These are phyloP conservation scores for Oceanodroma tethys DNA, from an alignment of 2,113 vertebrate genomes.

Conservation along the genomic window DNA sequence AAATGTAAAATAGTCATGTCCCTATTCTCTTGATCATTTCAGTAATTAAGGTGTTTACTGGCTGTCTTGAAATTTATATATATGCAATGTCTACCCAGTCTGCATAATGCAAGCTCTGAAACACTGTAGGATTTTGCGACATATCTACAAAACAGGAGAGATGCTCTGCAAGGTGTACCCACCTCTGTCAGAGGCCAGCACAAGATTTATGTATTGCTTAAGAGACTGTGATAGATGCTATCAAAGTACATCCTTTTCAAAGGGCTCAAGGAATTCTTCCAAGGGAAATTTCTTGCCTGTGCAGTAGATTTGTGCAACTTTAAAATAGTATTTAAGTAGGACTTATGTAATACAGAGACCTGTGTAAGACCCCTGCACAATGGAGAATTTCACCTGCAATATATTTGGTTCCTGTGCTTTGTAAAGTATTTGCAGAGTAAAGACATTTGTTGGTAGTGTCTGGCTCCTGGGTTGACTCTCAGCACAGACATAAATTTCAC, in stretches of 20 bases:
- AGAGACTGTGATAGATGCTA: slow-evolving; percentile 28
- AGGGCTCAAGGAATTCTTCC: slow-evolving; percentile 27
- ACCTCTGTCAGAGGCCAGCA: not conserved
- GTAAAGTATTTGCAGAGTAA: slow-evolving; percentile 3
- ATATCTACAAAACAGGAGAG: not conserved
- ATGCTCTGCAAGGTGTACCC: not conserved
- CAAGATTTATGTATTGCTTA: slow-evolving; percentile 38
- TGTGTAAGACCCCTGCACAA: slow-evolving; percentile 26
- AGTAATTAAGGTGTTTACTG: not conserved
- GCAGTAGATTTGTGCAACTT: slow-evolving; percentile 30
- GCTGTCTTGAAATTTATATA: not conserved
- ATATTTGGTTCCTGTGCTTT: slow-evolving; percentile 25
- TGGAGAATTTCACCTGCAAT: slow-evolving; percentile 25
- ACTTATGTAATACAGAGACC: slow-evolving; percentile 28
- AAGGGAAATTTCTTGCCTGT: not conserved
- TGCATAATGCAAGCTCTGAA: not conserved
- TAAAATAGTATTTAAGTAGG: slow-evolving; percentile 20
- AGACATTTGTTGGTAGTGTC: slow-evolving; percentile 4
- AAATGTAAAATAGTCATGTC: not conserved
- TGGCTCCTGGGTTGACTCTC: not conserved
- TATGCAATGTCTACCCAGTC: not conserved
- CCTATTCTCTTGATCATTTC: not conserved
- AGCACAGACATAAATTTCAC: not conserved
- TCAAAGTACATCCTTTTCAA: slow-evolving; percentile 14
- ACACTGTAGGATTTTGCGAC: not conserved